phyloP scores from a whole-genome alignment of 2,113 vertebrate genomes.

The Dromas ardeola region DNA sequence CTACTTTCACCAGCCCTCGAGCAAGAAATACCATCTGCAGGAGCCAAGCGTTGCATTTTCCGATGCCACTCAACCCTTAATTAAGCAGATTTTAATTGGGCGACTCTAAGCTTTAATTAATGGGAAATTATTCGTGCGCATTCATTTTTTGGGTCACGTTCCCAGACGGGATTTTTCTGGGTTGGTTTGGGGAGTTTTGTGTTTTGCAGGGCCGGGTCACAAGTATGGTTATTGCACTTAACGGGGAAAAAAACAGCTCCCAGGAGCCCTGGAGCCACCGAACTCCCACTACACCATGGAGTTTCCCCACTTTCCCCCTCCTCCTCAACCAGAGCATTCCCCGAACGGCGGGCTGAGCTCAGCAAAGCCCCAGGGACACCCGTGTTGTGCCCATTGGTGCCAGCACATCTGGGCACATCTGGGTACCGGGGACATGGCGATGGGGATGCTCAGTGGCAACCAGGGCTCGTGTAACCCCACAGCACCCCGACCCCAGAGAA shows the following conservation, averaged over 20 bases:
- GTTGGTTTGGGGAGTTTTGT: not conserved
- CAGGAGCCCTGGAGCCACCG: not conserved
- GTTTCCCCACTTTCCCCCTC: not conserved
- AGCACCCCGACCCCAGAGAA: not conserved
- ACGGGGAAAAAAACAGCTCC: not conserved
- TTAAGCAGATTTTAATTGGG: slow-evolving; percentile 38
- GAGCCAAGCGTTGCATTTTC: not conserved
- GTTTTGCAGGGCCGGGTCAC: fast-evolving
- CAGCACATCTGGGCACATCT: not conserved
- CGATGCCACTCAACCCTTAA: not conserved
- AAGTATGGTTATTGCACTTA: not conserved
- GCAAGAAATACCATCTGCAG: not conserved
- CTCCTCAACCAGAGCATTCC: not conserved
- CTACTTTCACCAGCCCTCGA: not conserved
- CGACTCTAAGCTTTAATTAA: slow-evolving; percentile 16
- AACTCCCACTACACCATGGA: not conserved
- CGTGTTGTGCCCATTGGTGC: not conserved
- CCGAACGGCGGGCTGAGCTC: fast-evolving
- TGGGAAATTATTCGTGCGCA: not conserved
- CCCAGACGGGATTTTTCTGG: not conserved
- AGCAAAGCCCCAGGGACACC: not conserved
- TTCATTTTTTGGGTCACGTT: not conserved
- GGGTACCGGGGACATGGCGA: not conserved
- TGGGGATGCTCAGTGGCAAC: not conserved
- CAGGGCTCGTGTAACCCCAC: not conserved